These are phyloP conservation scores for Nomia melanderi DNA, from an alignment of 1,140 invertebrate species.

Conservation along the genomic window DNA sequence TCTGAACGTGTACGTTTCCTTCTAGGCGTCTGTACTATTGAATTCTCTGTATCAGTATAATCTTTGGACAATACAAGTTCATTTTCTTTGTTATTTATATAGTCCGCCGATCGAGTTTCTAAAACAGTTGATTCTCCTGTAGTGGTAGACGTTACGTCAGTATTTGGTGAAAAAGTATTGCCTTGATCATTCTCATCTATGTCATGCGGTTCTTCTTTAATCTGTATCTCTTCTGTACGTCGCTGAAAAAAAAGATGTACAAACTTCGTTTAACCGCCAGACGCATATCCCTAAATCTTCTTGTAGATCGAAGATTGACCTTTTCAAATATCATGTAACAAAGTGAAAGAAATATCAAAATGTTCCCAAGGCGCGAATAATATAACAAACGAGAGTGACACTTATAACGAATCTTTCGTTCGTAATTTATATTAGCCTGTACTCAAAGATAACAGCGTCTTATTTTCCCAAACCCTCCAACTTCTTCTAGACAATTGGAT, in stretches of 20 bases:
- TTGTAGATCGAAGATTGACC: not conserved
- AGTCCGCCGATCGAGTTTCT: not conserved
- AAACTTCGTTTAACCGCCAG: conserved; percentile 17
- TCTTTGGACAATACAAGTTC: not conserved
- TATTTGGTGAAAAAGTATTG: not conserved
- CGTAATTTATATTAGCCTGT: no score
- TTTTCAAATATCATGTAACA: not conserved
- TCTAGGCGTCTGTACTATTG: no score
- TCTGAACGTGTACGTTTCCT: not conserved
- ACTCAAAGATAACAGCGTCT: no score
- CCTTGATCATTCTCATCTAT: not conserved
- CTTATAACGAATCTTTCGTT: no score
- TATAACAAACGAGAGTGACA: no score
- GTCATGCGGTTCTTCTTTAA: conserved; percentile 38
- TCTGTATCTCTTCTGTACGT: not conserved
- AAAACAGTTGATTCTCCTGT: not conserved
- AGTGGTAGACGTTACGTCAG: not conserved
- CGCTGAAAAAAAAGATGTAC: conserved; percentile 49
- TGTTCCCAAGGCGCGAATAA: no score
- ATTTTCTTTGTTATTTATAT: not conserved
- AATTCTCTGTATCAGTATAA: not conserved
- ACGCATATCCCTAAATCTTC: not conserved
- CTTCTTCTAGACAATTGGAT: no score
- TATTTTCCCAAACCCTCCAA: no score
- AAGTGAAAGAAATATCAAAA: not conserved